Evolutionary conservation across 2,113 vertebrate genomes (phyloP), one percentile per base, ranked within the genome.

Genomic region (Alethe castanea): DNA sequence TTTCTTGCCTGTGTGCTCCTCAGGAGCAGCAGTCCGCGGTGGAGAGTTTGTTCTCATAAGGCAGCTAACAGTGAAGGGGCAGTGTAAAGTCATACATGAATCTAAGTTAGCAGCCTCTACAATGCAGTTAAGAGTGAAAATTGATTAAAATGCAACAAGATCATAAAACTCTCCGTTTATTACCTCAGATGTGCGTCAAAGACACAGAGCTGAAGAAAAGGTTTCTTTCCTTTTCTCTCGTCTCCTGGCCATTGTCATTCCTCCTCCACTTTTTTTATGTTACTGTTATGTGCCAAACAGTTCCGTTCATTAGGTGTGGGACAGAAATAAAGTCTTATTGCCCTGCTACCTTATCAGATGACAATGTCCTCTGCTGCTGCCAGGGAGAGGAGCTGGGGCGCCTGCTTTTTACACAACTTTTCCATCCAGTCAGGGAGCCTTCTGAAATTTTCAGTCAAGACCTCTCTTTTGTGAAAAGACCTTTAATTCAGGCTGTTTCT

Each of bases 61-160:
- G 56, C 66, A 45, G 71, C 67, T 60, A 53, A 26, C 42, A 26
- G 44, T 61, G 48, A 74, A 86, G 94, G 64, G 5, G 19, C 24
- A 11, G 29, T 35, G 57, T n/a, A 76, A 88, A 90, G 53, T 31
- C 29, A 14, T 11, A 48, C 48, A 28, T 29, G 60, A 80, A 52
- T 89, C 73, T 79, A 48, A 94, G 90, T 90, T 83, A 96, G 92
- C 86, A 91, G 82, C 84, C 48, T 86, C 79, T 80, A 65, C 84
- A 90, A 59, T 42, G 85, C 44, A 80, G 69, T 88, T 90, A 79
- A 83, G 86, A 88, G 92, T 73, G 67, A 89, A 86, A 79, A 87
- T 96, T 95, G 88, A 95, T 96, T 92, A 93, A 93, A 96, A 95
- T 90, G 64, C 80, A 95, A 54, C 93, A 93, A 92, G 81, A 74